A percentile compares a stretch with the other conserved stretches of the same genome.
phyloP scores from a whole-genome alignment of 2,113 vertebrate genomes.

The Salminus brasiliensis region DNA sequence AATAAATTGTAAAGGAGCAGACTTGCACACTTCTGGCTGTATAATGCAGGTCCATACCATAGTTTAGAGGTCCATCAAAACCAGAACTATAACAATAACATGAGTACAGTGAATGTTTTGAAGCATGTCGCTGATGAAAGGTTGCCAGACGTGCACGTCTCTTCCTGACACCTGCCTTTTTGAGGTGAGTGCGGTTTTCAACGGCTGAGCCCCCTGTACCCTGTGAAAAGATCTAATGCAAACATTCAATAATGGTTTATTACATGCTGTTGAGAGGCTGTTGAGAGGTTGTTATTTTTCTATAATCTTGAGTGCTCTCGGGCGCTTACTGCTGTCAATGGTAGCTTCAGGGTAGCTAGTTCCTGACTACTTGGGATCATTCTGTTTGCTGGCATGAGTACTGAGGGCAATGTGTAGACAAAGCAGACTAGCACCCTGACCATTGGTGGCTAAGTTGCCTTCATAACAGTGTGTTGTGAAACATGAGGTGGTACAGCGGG shows the following conservation, averaged over 20 bases:
- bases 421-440: not conserved
- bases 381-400: not conserved
- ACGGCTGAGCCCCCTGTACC: not conserved
- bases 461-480: not conserved
- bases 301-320: slow-evolving; percentile 53
- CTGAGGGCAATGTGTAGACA: not conserved
- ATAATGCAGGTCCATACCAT: not conserved
- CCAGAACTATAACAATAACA: not conserved
- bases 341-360: slow-evolving; percentile 52
- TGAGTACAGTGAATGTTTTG: not conserved
- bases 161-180: slow-evolving; percentile 9
- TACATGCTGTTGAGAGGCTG: slow-evolving; percentile 63
- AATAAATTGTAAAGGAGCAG: too few species aligned
- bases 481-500: not conserved
- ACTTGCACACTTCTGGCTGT: too few species aligned
- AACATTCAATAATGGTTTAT: slow-evolving; percentile 57
- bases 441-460: not conserved
- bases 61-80: not conserved
- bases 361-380: not conserved
- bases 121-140: not conserved
- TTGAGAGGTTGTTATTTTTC: slow-evolving; percentile 9
- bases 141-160: not conserved
- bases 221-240: not conserved
- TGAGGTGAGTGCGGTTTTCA: slow-evolving; percentile 11
- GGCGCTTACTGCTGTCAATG: slow-evolving; percentile 30